phyloP scores from a whole-genome alignment of 2,888 invertebrate species.

The Yponomeuta malinellus region DNA sequence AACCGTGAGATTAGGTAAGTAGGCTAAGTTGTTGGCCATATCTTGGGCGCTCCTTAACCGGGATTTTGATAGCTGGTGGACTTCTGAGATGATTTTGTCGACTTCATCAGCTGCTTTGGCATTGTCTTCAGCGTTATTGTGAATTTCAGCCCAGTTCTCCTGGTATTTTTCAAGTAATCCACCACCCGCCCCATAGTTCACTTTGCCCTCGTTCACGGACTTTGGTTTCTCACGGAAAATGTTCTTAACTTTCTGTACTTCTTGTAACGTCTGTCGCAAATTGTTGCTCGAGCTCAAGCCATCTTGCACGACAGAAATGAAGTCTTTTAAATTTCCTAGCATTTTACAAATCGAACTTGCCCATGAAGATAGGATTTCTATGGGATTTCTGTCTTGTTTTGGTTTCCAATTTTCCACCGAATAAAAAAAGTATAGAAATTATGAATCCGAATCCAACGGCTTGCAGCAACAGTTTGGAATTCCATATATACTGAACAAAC shows the following conservation, averaged over 20 bases:
- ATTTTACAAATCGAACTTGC: slow-evolving; percentile 29
- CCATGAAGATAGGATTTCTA: too few relatives aligned
- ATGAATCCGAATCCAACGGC: too few relatives aligned
- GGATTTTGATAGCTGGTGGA: slow-evolving; percentile 47
- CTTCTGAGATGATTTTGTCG: slow-evolving; percentile 55
- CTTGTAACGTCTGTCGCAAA: slow-evolving; percentile 58
- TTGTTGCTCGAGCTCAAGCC: slow-evolving; percentile 59
- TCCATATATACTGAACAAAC: neutral
- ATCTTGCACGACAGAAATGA: slow-evolving; percentile 67
- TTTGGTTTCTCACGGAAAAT: slow-evolving; percentile 63
- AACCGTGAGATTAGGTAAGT: slow-evolving; percentile 55
- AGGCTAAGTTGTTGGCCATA: slow-evolving; percentile 47
- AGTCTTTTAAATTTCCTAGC: slow-evolving; percentile 68
- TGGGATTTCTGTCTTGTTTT: too few relatives aligned
- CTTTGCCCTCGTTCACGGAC: slow-evolving; percentile 47
- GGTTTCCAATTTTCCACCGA: too few relatives aligned
- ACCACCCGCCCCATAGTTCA: slow-evolving; percentile 78
- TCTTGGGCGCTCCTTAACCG: slow-evolving; percentile 53
- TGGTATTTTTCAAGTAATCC: slow-evolving; percentile 82
- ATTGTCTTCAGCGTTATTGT: slow-evolving; percentile 80
- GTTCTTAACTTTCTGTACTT: slow-evolving; percentile 62
- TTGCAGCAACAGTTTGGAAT: neutral
- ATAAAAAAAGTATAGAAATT: too few relatives aligned
- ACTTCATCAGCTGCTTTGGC: slow-evolving; percentile 76
- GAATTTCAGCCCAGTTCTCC: slow-evolving; percentile 82